Evolutionary conservation across 2,113 vertebrate genomes (phyloP), one percentile per base, ranked within the genome.

Genomic region (Eira barbara): DNA sequence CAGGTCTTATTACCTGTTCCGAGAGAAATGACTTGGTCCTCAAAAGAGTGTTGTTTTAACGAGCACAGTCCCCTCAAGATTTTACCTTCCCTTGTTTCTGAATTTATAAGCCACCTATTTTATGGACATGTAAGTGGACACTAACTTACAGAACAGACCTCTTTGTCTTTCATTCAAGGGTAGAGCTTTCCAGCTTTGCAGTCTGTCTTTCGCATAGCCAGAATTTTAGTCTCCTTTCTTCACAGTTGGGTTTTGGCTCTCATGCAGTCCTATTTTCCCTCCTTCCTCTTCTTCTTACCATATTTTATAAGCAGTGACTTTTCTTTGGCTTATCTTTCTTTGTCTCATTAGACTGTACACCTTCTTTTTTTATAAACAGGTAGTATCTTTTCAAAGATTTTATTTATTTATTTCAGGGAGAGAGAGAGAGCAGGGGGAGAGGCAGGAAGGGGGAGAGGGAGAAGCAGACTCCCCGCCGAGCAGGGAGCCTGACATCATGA

Each of bases 191-290:
- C 57, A 55, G 36, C 74, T 89, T 87, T 90, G 49, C 67, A 31
- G 1, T 71, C 59, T 63, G 74, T 73, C 61, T 86, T 82, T 61
- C 52, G 13, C 31, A 23, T 23, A 78, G 47, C 27, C 17, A 25
- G 84, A 90, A 90, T 78, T 92, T 92, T 74, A 69, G 57, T 97
- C 67, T 94, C 82, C 65, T 90, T 96, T 95, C 91, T 92, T 91
- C 34, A 92, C 10, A 96, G 94, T 95, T 90, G 73, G 87, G 42
- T 83, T 86, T 95, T 20, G 61, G 36, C 13, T 87, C n/a, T 94
- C 88, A 39, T 7, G 47, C 42, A 4, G 15, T 74, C 39, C 42
- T 73, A 23, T 42, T 42, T 27, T 23, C 42, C 23, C 39, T 74
- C 57, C 52, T 47, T 52, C 71, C 88, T 86, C 71, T 90, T 93